Percentiles rank a stretch among this genome's conserved stretches.
phyloP scores from a whole-genome alignment of 2,113 vertebrate genomes.

The Lutjanus erythropterus region DNA sequence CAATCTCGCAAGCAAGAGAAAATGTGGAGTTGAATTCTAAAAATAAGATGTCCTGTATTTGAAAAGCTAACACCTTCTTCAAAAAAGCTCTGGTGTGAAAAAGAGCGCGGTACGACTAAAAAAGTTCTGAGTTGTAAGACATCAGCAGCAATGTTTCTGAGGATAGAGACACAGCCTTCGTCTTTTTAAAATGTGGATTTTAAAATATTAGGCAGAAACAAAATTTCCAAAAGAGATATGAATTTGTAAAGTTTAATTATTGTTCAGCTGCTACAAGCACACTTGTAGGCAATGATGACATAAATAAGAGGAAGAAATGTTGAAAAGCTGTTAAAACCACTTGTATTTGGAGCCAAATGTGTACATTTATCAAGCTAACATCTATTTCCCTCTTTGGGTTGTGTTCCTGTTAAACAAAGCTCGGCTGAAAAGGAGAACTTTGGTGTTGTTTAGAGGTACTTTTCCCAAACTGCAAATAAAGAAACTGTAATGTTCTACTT shows the following conservation, averaged over 20 bases:
- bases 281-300: background rate
- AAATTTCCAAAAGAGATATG: background rate
- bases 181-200: background rate
- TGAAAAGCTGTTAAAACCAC: conserved; percentile 4
- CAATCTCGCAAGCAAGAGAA: conserved; percentile 48
- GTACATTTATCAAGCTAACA: conserved; percentile 24
- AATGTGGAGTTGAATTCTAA: conserved; percentile 64
- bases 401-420: conserved; percentile 45
- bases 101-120: conserved; percentile 37
- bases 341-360: background rate
- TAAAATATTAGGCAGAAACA: background rate
- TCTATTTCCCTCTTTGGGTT: conserved; percentile 51
- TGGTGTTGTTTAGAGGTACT: background rate
- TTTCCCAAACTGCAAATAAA: conserved; percentile 4
- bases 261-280: background rate
- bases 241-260: background rate
- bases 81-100: conserved; percentile 71
- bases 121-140: conserved; percentile 57
- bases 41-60: conserved; percentile 72
- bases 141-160: conserved; percentile 28
- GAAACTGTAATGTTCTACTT: background rate
- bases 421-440: conserved; percentile 52
- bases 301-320: conserved; percentile 8
- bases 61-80: conserved; percentile 66
- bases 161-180: background rate